These are phyloP conservation scores for Tetragonula clypearis DNA, from an alignment of 1,140 invertebrate species.

Conservation along the genomic window DNA sequence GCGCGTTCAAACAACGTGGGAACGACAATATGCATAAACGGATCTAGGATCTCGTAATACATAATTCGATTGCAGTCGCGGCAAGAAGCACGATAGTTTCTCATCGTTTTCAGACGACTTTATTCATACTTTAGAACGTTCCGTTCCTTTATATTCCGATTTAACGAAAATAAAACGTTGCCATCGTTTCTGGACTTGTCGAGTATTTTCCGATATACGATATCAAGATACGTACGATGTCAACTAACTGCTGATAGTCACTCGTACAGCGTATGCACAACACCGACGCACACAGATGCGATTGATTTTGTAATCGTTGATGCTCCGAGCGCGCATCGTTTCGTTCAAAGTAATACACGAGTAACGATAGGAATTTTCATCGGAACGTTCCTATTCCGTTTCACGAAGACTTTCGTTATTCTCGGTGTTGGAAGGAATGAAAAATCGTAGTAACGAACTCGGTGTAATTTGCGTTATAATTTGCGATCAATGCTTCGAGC, in stretches of 20 bases:
- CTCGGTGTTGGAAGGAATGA: background rate
- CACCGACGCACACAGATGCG: background rate
- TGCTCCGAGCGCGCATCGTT: constrained; percentile 5
- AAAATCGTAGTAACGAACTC: too few relatives aligned
- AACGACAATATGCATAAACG: constrained; percentile 3
- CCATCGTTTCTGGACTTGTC: background rate
- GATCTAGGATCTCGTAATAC: background rate
- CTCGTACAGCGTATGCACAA: background rate
- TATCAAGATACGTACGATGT: background rate
- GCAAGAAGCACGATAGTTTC: background rate
- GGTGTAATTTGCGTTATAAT: background rate
- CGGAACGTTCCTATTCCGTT: background rate
- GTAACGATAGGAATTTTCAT: background rate
- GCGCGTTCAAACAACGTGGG: background rate
- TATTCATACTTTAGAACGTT: background rate
- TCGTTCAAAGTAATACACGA: background rate
- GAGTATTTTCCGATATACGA: background rate
- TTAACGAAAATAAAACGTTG: background rate
- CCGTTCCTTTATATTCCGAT: background rate
- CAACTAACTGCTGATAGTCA: background rate
- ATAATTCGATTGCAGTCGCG: background rate
- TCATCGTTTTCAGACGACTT: background rate
- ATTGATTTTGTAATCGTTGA: background rate
- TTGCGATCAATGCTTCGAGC: background rate
- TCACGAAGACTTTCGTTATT: background rate